Evolutionary conservation across 2,797 vertebrate genomes (phyloP).

Genomic region (Pelodytes ibericus): DNA sequence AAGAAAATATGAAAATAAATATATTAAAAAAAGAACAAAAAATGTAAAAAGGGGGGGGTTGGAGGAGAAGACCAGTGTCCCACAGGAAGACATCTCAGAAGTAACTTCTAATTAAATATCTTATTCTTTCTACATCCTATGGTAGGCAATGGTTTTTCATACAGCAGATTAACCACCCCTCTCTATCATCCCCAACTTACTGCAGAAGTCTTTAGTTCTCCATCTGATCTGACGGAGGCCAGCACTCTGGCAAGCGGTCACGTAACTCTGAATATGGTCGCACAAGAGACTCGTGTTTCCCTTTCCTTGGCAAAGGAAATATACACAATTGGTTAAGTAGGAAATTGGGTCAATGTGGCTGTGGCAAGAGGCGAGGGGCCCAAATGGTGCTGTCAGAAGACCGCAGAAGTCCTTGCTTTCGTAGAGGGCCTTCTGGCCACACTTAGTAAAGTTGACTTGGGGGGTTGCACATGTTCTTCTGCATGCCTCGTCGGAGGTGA

Average conservation of each 20-base stretch:
- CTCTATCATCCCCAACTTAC: constrained; percentile 61
- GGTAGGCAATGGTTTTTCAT: too few species aligned
- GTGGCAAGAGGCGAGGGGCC: constrained; percentile 54
- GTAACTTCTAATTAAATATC: too few species aligned
- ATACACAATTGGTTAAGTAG: constrained; percentile 55
- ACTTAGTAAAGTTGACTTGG: not conserved
- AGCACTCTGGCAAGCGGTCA: constrained; percentile 53
- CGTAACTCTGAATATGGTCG: constrained; percentile 41
- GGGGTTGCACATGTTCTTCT: not conserved
- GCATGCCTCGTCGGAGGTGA: not conserved
- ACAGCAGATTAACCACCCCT: too few species aligned
- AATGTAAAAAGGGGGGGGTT: too few species aligned
- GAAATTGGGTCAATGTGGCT: constrained; percentile 24
- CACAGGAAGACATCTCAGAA: too few species aligned
- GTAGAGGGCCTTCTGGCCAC: constrained; percentile 20
- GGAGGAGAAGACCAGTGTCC: too few species aligned
- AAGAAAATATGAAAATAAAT: too few species aligned
- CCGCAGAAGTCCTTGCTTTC: constrained; percentile 55
- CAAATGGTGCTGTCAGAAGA: constrained; percentile 21
- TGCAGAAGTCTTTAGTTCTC: constrained; percentile 63
- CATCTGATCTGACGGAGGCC: constrained; percentile 47
- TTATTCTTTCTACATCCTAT: too few species aligned
- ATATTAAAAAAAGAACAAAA: too few species aligned
- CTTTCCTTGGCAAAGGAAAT: constrained; percentile 38
- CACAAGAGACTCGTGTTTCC: constrained; percentile 41